phyloP scores from a whole-genome alignment of 1,140 invertebrate species.

The Drosophila willistoni region DNA sequence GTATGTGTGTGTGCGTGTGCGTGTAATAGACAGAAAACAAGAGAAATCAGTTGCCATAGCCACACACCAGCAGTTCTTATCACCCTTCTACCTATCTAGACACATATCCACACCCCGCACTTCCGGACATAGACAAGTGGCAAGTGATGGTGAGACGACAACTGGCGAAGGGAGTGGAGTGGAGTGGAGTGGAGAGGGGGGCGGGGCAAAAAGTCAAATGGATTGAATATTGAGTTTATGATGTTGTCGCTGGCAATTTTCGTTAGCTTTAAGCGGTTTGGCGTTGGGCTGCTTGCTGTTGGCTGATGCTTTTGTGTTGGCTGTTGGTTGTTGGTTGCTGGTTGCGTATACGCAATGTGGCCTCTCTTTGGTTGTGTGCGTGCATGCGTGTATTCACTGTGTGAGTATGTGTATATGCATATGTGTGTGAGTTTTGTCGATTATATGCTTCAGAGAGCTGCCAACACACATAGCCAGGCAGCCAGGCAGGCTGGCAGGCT shows the following conservation, averaged over 20 bases:
- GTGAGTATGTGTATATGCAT: conserved; percentile 1
- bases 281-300: conserved; percentile 25
- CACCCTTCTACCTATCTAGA: conserved; percentile 1
- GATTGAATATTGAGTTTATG: conserved; percentile 81
- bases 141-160: not conserved
- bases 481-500: too few species aligned
- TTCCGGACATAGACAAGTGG: not conserved
- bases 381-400: not conserved
- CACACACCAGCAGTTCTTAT: conserved; percentile 4
- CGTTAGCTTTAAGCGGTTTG: conserved; percentile 79
- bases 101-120: not conserved
- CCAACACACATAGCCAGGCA: conserved; percentile 60
- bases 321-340: conserved; percentile 50
- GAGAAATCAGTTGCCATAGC: conserved; percentile 27
- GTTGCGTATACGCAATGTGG: conserved; percentile 53
- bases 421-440: conserved; percentile 60
- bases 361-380: not conserved
- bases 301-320: conserved; percentile 8
- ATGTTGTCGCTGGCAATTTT: conserved; percentile 81
- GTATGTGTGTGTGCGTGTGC: too few species aligned
- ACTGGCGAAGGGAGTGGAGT: too few species aligned
- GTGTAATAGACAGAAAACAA: not conserved
- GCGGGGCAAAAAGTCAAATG: conserved; percentile 75
- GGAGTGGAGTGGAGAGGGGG: too few species aligned
- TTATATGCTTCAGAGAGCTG: conserved; percentile 77